Base-by-base conservation (phyloP, 2,113 vertebrate genomes). In the Myiopsitta monachus region DNA sequence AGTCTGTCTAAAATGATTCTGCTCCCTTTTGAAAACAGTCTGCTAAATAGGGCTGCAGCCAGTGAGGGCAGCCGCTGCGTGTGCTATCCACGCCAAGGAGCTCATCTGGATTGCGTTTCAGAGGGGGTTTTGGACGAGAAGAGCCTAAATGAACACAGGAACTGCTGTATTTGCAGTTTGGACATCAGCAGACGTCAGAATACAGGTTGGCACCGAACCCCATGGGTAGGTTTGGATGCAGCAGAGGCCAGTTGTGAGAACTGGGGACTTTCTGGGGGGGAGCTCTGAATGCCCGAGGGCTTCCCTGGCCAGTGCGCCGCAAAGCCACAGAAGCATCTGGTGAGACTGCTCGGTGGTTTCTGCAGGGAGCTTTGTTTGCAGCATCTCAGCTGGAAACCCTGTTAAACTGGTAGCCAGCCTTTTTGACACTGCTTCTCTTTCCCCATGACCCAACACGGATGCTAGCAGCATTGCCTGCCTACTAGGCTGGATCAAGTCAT, bases 401-500 rank as follows among this genome's bases (percentile, higher is more conserved):
- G 44, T 81, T 77, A 23, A 54, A 63, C 31, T 43, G 41, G 59
- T 62, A 55, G 41, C 49, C n/a, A 73, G 57, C 18, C 43, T 55
- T 14, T 3, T 7, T 41, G 51, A 83, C 85, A 41, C 28, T 0
- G 0, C 30, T 83, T 22, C 19, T 23, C 9, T 83, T 41, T 2
- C 1, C n/a, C 33, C 3, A 0, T 43, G 62, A n/a, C 61, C 79
- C 30, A 3, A 0, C 1, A 0, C 1, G 11, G 55, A n/a, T 0
- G 0, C 22, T 57, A 74, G 55, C n/a, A 57, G 66, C 3, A 0
- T 75, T 86, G 54, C 63, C 41, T 52, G 26, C 41, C 30, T n/a
- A 2, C 54, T 66, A 27, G 72, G n/a, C 87, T 74, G 30, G 74
- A 57, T 55, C 31, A 5, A 55, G 52, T 43, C 23, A 17, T 70